Evolutionary conservation across 2,797 vertebrate species (phyloP), one percentile per base, ranked within the genome.

Genomic region (Craterocephalus amniculus): DNA sequence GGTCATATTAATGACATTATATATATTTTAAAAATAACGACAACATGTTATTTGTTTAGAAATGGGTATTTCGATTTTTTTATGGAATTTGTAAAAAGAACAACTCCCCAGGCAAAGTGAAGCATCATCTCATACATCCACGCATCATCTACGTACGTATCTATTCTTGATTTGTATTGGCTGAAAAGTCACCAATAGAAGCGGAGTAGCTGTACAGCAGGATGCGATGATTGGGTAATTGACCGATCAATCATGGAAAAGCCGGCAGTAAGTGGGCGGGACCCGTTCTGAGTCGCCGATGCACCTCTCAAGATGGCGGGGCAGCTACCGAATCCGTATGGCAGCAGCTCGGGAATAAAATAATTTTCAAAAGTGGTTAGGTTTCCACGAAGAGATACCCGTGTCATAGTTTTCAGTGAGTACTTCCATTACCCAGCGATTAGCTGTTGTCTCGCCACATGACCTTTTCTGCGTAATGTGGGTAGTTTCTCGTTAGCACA

Each of bases 301-400:
- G 64, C 63, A 64, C 62, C 72, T 86, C 65, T 83, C 80, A 94
- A 94, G 92, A 94, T 94, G 93, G 93, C 92, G 86, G 85, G 40
- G 69, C 70, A 68, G 57, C 73, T 20, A 32, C n/a, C 49, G 40
- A 75, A 71, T 62, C 72, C 36, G 76, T 74, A 31, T 72, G 75
- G 83, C 34, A 52, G 63, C 54, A 55, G 71, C 24, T 80, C 70
- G 51, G 83, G 67, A 74, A 87, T 75, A 68, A 79, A 78, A 74
- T 84, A 29, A 81, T 67, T 83, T 78, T 58, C 31, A 38, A 24
- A 72, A 78, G 45, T 70, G 63, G 58, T 72, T 61, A 68, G 63
- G 49, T 48, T 10, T 13, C 24, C 6, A 13, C 12, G 9, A 62
- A 45, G 62, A 78, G 70, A 75, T 61, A 31, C 14, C 20, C 24